phyloP scores from a whole-genome alignment of 37 sponge, comb jelly and placozoan species.

The Geodia barretti region DNA sequence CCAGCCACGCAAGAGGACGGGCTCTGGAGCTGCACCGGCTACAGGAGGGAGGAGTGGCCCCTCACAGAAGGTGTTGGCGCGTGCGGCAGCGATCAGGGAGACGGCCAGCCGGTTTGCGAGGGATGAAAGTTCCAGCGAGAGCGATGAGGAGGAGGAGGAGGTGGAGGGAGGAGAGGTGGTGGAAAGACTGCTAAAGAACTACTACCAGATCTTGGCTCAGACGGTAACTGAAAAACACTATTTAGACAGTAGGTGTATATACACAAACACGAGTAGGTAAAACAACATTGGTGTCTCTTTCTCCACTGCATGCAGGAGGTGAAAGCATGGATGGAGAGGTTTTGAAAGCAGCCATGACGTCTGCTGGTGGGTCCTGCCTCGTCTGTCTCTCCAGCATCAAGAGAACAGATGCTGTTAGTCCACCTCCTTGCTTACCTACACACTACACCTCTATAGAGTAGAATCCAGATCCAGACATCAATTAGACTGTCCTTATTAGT shows the following conservation, averaged over 20 bases:
- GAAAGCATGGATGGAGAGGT: neutral
- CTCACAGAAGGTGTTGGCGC: conserved; percentile 5
- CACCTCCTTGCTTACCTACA: neutral
- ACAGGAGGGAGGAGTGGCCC: neutral
- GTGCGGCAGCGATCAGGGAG: conserved; percentile 27
- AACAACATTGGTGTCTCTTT: neutral
- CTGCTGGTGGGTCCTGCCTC: conserved; percentile 24
- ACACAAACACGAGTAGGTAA: neutral
- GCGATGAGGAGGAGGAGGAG: conserved; percentile 23
- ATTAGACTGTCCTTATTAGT: too few relatives aligned
- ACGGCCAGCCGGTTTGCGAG: conserved; percentile 3
- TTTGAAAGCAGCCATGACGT: neutral
- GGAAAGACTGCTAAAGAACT: conserved; percentile 9
- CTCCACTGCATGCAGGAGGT: neutral
- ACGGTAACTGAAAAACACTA: neutral
- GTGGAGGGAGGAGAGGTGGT: neutral
- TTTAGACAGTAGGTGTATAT: too few relatives aligned
- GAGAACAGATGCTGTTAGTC: conserved; percentile 39
- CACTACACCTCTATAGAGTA: neutral
- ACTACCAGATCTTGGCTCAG: conserved; percentile 9
- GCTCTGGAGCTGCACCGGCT: neutral
- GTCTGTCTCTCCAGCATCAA: conserved; percentile 36
- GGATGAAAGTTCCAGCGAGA: neutral
- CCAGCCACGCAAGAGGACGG: neutral
- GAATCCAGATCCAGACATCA: too few relatives aligned